Evolutionary conservation across 1,140 invertebrate genomes (phyloP), one percentile per base, ranked within the genome.

Genomic region (Drosophila pachea): DNA sequence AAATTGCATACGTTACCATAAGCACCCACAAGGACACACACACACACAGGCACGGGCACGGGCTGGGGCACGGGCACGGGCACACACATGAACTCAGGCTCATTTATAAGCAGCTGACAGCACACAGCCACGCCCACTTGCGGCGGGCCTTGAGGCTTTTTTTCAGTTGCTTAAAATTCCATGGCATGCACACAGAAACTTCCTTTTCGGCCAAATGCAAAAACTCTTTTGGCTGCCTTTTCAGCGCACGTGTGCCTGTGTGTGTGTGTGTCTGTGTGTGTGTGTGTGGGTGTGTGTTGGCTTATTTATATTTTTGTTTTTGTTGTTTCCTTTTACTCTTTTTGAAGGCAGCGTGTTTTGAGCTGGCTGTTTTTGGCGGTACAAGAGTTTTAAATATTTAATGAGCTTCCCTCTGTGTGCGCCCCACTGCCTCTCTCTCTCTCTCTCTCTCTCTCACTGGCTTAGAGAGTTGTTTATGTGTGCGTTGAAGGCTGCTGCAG

Each of bases 371-470:
- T 54, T 66, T 74, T 74, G 56, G 56, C 40, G 66, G 38, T 61
- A 64, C 66, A 70, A 67, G 63, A 71, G 68, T 71, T 68, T 76
- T 74, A 76, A 76, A 76, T 76, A 74, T 76, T 71, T 76, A 74
- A 76, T 74, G 74, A 76, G 68, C 29, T 35, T n/a, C 22, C 14
- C 5, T 32, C 4, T 35, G n/a, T 33, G 32, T 49, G 29, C 14
- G 12, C n/a, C 5, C n/a, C 40, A 12, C 4, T 43, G n/a, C 14
- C 5, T 11, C 40, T 29, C 66, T 36, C 11, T 42, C n/a, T 14
- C 14, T 29, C 7, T 32, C 4, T 52, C 2, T 16, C 31, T 52
- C 6, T 22, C 8, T 38, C 36, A 36, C 42, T 63, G 60, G 69
- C 42, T 53, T 14, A 47, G 58, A 35, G 47, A 48, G 22, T 40